A percentile compares a stretch with the other conserved stretches of the same genome.
Conservation (phyloP, 2,797 vertebrate genomes). For the Leuciscus waleckii region DNA sequence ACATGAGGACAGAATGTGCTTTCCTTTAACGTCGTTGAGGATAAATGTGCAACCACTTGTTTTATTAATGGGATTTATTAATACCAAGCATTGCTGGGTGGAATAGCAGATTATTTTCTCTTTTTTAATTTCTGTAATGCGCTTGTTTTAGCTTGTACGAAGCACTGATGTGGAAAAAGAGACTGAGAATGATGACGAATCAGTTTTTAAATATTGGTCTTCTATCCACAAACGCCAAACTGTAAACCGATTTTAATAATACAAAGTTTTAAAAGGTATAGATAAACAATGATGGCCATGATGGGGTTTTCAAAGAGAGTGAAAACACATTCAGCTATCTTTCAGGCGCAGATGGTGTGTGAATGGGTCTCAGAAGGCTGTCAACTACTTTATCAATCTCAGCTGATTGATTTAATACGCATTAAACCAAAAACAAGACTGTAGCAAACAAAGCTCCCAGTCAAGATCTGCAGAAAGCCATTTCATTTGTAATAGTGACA, state of each 20-base stretch:
- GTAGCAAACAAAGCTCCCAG: background rate
- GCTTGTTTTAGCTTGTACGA: background rate
- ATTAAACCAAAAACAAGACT: background rate
- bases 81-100: background rate
- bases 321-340: background rate
- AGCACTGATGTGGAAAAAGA: background rate
- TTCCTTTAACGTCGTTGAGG: background rate
- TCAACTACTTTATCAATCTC: background rate
- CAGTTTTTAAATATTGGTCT: slow-evolving; percentile 53
- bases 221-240: too few relatives aligned
- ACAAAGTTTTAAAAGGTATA: too few relatives aligned
- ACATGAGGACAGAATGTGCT: background rate
- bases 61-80: background rate
- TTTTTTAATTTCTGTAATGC: background rate
- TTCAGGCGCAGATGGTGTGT: background rate
- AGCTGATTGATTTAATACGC: background rate
- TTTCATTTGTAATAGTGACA: background rate
- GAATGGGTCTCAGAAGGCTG: background rate
- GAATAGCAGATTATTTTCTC: background rate
- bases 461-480: background rate
- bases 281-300: background rate
- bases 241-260: too few relatives aligned
- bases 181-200: slow-evolving; percentile 62
- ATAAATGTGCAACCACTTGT: background rate
- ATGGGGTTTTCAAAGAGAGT: background rate